Percentiles rank a stretch among this genome's conserved stretches.
Conservation (phyloP, 2,888 invertebrate genomes). For the Leptinotarsa tumamoca region DNA sequence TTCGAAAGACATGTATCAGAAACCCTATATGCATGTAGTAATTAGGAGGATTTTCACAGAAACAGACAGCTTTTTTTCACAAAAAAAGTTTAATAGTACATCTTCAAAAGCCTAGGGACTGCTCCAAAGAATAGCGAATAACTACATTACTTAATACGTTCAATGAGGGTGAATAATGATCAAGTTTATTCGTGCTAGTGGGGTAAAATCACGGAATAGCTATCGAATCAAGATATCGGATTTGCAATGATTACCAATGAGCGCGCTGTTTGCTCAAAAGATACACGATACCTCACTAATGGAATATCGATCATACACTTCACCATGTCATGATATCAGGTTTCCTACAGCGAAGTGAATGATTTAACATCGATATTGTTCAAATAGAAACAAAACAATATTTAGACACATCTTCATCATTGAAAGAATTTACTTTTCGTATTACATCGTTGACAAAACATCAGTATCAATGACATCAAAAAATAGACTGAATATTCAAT, state of each 20-base stretch:
- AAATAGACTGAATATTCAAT: no score
- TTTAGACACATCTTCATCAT: background rate
- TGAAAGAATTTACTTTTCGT: background rate
- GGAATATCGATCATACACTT: constrained; percentile 64
- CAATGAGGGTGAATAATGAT: background rate
- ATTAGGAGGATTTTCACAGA: no score
- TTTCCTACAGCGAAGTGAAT: constrained; percentile 39
- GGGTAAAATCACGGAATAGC: constrained; percentile 28
- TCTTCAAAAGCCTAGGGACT: no score
- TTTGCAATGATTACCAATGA: constrained; percentile 55
- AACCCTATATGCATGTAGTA: no score
- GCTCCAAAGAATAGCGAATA: no score
- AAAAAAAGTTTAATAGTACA: no score
- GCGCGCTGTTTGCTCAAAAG: constrained; percentile 55
- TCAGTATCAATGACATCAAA: no score
- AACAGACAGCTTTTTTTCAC: no score
- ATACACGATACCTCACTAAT: constrained; percentile 61
- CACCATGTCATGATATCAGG: constrained; percentile 53
- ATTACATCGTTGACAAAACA: no score
- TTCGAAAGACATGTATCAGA: no score
- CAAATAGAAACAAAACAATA: background rate
- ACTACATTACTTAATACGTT: no score
- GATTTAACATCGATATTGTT: background rate
- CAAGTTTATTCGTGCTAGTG: constrained; percentile 28
- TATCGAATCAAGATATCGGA: constrained; percentile 46